A percentile compares a stretch with the other conserved stretches of the same genome.
These are phyloP conservation scores for Embidobia sp. DNA, from an alignment of 2,888 invertebrate species.

Conservation along the genomic window DNA sequence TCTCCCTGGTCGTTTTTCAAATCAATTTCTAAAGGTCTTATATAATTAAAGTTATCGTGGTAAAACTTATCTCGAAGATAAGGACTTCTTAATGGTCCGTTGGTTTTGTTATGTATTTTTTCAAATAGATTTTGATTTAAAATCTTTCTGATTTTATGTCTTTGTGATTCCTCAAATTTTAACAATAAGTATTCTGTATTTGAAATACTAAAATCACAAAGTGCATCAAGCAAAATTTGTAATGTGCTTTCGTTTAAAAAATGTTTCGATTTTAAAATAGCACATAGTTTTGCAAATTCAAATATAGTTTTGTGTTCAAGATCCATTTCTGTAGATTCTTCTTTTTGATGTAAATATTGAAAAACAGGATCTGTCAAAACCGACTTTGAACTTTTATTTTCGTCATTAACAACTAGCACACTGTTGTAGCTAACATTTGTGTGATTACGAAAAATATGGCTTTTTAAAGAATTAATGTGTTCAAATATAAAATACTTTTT, in stretches of 20 bases:
- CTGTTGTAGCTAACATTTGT: neutral
- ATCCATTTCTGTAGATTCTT: neutral
- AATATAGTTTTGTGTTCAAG: conserved; percentile 3
- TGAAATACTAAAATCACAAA: conserved; percentile 3
- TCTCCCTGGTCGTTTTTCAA: neutral
- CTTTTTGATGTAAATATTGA: too few species aligned
- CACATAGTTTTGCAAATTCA: conserved; percentile 14
- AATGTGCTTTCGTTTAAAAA: conserved; percentile 15
- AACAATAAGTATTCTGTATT: conserved; percentile 10
- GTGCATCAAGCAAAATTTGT: conserved; percentile 3
- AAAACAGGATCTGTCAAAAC: too few species aligned
- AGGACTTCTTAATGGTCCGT: conserved; percentile 4
- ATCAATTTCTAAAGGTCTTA: neutral
- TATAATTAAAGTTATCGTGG: conserved; percentile 3
- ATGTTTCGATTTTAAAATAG: conserved; percentile 6
- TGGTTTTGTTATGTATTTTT: neutral
- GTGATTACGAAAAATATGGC: conserved; percentile 8
- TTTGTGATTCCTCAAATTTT: conserved; percentile 13
- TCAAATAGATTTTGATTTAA: conserved; percentile 14
- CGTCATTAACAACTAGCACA: neutral
- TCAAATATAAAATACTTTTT: neutral
- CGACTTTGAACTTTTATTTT: neutral
- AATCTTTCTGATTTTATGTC: neutral
- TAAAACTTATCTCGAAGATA: neutral
- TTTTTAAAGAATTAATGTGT: conserved; percentile 8